Conservation (phyloP, 2,888 invertebrate species). For the Trichopoda pennipes region DNA sequence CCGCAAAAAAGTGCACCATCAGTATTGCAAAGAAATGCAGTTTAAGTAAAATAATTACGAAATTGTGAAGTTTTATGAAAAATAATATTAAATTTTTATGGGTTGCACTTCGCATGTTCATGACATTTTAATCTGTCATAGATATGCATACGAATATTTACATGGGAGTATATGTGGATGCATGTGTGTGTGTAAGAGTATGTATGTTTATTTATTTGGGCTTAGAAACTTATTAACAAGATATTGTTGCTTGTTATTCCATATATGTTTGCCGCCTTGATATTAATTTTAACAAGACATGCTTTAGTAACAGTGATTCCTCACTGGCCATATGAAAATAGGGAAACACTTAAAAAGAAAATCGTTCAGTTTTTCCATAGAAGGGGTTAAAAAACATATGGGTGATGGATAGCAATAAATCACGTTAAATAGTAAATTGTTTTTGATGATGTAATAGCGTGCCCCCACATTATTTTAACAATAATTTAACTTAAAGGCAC, state of each 20-base stretch:
- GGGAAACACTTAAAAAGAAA: not conserved
- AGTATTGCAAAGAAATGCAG: too few relatives aligned
- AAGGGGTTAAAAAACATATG: not conserved
- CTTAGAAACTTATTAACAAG: constrained; percentile 20
- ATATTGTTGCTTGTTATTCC: not conserved
- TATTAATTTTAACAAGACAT: constrained; percentile 31
- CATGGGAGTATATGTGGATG: not conserved
- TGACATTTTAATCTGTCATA: too few relatives aligned
- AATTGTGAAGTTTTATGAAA: too few relatives aligned
- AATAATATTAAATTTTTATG: too few relatives aligned
- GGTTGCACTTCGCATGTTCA: too few relatives aligned
- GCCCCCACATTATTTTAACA: too few relatives aligned
- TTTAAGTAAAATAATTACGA: too few relatives aligned
- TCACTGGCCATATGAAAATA: constrained; percentile 7
- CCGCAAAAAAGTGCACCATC: too few relatives aligned
- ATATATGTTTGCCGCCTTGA: constrained; percentile 16
- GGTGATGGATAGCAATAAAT: not conserved
- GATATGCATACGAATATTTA: too few relatives aligned
- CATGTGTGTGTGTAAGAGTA: not conserved
- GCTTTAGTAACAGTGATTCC: not conserved
- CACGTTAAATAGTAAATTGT: too few relatives aligned
- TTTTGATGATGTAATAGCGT: too few relatives aligned
- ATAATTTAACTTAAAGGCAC: too few relatives aligned
- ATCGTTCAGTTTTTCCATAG: constrained; percentile 9
- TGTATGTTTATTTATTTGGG: not conserved